Evolutionary conservation across 1,140 invertebrate species (phyloP), one percentile per base, ranked within the genome.

Genomic region (Drosophila carrolli): DNA sequence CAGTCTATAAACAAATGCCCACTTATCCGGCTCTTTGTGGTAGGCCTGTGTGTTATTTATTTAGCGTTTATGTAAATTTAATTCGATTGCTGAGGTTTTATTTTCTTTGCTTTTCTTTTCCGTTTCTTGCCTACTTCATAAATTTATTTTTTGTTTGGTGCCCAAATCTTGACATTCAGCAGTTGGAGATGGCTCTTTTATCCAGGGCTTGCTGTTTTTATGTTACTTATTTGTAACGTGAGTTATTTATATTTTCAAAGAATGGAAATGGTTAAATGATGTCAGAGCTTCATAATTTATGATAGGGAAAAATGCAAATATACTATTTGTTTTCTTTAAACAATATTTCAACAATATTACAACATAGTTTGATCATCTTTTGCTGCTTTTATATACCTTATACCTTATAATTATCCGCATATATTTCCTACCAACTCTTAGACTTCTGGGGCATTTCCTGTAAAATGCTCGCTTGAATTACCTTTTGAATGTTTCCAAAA

Each of bases 91-190:
- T 43, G 13, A 7, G 51, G 37, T 32, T 75, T 75, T 50, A 37
- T 65, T 63, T 75, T 50, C 16, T 19, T 40, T 32, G 51, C 37
- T 38, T 75, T 75, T 50, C 29, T 65, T 63, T 75, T 50, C 16
- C n/a, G 35, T 55, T 41, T 53, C 40, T 60, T 55, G 50, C 13
- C 32, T 51, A 70, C 56, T 68, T 62, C 77, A 84, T 84, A 84
- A 70, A 81, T 85, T 62, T 73, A 37, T 61, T 27, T 67, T 55
- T 29, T 50, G 27, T 71, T 48, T 43, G 73, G 63, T 74, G 62
- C 67, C 44, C 68, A 74, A 81, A 81, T 81, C 68, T 70, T 81
- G 81, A 85, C 81, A 74, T 63, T 79, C 59, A 75, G 75, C 75
- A 78, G 75, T 75, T 83, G 75, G 55, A 75, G 72, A 81, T 61